A percentile compares a stretch with the other conserved stretches of the same genome.
These are phyloP conservation scores for Eolophus roseicapilla DNA, from an alignment of 2,113 vertebrate species.

Conservation along the genomic window DNA sequence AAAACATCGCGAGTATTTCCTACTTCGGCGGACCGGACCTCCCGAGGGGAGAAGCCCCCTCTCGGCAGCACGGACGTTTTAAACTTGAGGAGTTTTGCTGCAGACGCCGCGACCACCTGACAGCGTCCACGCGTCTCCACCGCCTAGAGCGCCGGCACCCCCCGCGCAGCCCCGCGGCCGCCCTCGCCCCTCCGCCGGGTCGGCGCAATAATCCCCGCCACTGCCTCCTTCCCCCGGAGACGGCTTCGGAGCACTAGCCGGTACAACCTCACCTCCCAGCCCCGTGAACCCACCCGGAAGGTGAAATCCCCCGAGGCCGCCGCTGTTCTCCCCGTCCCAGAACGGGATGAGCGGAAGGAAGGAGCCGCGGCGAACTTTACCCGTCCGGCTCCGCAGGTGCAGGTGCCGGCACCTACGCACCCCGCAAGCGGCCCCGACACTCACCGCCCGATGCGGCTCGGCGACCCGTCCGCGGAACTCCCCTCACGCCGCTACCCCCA, in stretches of 20 bases:
- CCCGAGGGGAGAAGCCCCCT: background rate
- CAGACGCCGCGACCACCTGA: background rate
- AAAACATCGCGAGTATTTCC: background rate
- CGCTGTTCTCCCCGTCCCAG: background rate
- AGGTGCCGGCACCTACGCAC: too few species aligned
- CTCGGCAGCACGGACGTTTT: background rate
- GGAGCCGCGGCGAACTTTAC: background rate
- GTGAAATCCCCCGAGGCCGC: background rate
- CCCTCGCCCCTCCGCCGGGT: background rate
- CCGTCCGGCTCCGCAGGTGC: background rate
- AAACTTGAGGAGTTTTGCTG: rapidly evolving
- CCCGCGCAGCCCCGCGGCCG: too few species aligned
- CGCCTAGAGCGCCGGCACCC: background rate
- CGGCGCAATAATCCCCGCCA: background rate
- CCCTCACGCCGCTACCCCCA: background rate
- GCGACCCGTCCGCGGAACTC: background rate
- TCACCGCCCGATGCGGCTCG: background rate
- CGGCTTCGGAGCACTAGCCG: too few species aligned
- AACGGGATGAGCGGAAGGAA: background rate
- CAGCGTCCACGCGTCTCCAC: background rate
- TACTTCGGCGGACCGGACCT: background rate
- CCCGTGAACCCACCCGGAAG: background rate
- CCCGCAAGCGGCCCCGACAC: background rate
- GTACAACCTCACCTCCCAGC: background rate
- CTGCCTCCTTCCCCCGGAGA: background rate